Conservation (phyloP, 2,797 vertebrate species). For the Sebastes iracundus region DNA sequence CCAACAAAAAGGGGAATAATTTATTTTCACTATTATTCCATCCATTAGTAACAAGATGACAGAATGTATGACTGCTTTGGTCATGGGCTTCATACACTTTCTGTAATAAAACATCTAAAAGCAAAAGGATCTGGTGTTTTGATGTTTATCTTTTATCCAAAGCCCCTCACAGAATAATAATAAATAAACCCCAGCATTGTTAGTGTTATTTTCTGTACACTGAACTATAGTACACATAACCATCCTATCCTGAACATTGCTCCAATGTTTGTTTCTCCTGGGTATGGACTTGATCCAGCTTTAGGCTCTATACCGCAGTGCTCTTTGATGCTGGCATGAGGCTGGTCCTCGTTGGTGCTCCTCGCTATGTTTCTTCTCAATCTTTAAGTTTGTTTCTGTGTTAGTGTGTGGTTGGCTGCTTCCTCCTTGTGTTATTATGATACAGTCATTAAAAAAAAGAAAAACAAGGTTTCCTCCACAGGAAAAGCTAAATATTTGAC, state of each 20-base stretch:
- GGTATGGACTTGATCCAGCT: not conserved
- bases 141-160: not conserved
- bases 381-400: conserved; percentile 22
- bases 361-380: not conserved
- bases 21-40: no score
- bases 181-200: not conserved
- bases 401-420: not conserved
- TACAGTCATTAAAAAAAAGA: not conserved
- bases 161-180: not conserved
- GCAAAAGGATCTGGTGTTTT: not conserved
- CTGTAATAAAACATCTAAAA: no score
- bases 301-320: conserved; percentile 18
- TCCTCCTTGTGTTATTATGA: conserved; percentile 6
- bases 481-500: not conserved
- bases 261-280: not conserved
- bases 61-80: no score
- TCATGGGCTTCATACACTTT: no score
- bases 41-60: no score
- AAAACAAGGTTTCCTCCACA: not conserved
- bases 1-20: no score
- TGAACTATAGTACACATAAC: not conserved
- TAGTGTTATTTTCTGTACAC: not conserved
- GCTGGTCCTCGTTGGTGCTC: conserved; percentile 28
- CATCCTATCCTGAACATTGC: not conserved
- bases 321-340: conserved; percentile 22